Percentiles rank a stretch among this genome's conserved stretches.
These are phyloP conservation scores for Odontocolon sp. DNA, from an alignment of 2,888 invertebrate genomes.

Conservation along the genomic window DNA sequence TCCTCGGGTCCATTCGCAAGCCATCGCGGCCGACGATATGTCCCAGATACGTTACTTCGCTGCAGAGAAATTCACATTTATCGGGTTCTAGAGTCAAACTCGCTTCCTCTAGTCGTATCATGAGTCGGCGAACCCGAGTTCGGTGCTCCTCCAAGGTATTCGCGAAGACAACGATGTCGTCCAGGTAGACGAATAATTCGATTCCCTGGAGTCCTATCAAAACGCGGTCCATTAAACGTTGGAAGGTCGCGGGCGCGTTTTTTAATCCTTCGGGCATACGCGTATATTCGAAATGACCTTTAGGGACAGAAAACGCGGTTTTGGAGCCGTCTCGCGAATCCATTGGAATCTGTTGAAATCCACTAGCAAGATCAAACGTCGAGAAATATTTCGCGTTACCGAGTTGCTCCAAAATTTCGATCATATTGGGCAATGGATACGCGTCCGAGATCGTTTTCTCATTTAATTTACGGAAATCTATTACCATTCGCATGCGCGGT, in stretches of 20 bases:
- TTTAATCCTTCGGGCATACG: conserved; percentile 39
- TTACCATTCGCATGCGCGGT: conserved; percentile 60
- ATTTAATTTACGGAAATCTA: conserved; percentile 64
- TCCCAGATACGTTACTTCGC: conserved; percentile 24
- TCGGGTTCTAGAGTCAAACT: conserved; percentile 29
- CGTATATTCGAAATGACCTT: conserved; percentile 22
- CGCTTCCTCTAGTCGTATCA: conserved; percentile 13
- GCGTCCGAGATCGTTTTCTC: conserved; percentile 62
- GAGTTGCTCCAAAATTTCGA: conserved; percentile 47
- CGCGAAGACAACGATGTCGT: conserved; percentile 62
- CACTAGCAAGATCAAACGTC: conserved; percentile 14
- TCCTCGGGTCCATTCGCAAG: conserved; percentile 33
- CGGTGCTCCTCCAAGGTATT: conserved; percentile 2
- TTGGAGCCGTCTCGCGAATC: neutral
- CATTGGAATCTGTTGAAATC: conserved; percentile 27
- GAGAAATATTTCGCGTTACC: conserved; percentile 30
- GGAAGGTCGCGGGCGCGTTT: conserved; percentile 39
- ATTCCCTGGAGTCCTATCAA: conserved; percentile 28
- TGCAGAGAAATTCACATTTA: conserved; percentile 40
- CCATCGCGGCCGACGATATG: conserved; percentile 28
- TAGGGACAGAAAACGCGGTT: conserved; percentile 28
- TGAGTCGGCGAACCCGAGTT: conserved; percentile 8
- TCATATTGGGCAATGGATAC: conserved; percentile 60
- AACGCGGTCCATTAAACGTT: conserved; percentile 28
- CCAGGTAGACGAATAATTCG: conserved; percentile 63